phyloP scores from a whole-genome alignment of 2,888 invertebrate species.

The Agonopterix alstromeriana region DNA sequence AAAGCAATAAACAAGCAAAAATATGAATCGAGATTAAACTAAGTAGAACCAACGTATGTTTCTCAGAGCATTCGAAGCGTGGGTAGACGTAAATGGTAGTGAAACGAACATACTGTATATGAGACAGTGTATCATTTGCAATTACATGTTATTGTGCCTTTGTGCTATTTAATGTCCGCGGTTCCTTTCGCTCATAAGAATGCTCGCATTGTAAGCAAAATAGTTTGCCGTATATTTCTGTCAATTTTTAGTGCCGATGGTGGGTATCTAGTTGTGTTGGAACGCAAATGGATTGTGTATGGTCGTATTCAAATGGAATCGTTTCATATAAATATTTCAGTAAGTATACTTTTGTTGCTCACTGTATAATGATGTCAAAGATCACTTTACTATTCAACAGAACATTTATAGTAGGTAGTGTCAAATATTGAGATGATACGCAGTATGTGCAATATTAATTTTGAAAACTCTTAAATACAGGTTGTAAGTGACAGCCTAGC shows the following conservation, averaged over 20 bases:
- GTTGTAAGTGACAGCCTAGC: too few relatives aligned
- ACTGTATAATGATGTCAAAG: too few relatives aligned
- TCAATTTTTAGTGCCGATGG: constrained; percentile 42
- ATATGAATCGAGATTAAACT: constrained; percentile 59
- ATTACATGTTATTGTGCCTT: constrained; percentile 74
- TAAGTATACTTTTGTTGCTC: not conserved
- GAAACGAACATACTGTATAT: constrained; percentile 49
- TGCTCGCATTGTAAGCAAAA: constrained; percentile 67
- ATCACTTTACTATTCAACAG: too few relatives aligned
- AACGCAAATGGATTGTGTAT: constrained; percentile 1
- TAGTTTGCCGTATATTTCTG: constrained; percentile 53
- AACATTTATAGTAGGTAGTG: too few relatives aligned
- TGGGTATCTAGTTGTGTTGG: constrained; percentile 1
- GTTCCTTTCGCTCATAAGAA: constrained; percentile 40
- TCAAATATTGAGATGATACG: too few relatives aligned
- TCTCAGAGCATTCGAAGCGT: constrained; percentile 29
- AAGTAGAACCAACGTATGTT: constrained; percentile 27
- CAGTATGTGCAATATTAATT: too few relatives aligned
- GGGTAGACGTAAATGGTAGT: constrained; percentile 64
- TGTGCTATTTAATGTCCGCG: constrained; percentile 62
- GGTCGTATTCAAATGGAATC: constrained; percentile 6
- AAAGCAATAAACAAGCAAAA: constrained; percentile 57
- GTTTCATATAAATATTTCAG: constrained; percentile 1
- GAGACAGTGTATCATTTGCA: constrained; percentile 74
- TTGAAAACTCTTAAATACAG: too few relatives aligned